A percentile compares a stretch with the other conserved stretches of the same genome.
Conservation (phyloP, 2,888 invertebrate species). For the Litoditis marina region DNA sequence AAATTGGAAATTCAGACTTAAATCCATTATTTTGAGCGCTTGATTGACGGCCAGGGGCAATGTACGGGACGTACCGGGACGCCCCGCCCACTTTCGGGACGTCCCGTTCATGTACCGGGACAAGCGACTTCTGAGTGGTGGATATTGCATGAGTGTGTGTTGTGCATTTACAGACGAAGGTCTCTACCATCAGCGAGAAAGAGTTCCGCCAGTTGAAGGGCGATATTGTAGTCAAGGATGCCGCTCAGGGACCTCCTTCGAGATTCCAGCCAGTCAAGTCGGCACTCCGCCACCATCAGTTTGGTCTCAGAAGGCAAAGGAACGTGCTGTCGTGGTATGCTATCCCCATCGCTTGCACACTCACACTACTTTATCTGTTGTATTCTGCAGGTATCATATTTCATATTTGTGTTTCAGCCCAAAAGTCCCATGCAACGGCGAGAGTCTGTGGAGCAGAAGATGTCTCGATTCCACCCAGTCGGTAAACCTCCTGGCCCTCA, state of each 20-base stretch:
- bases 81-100: too few relatives aligned
- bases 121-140: too few relatives aligned
- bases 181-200: conserved; percentile 46
- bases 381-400: conserved; percentile 2
- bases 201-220: conserved; percentile 44
- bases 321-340: conserved; percentile 55
- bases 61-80: too few relatives aligned
- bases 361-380: background rate
- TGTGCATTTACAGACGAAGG: conserved; percentile 32
- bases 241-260: conserved; percentile 29
- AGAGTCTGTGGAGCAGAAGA: conserved; percentile 52
- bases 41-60: too few relatives aligned
- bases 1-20: too few relatives aligned
- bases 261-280: conserved; percentile 30
- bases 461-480: conserved; percentile 86
- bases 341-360: too few relatives aligned
- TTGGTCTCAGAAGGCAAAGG: conserved; percentile 60
- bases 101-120: too few relatives aligned
- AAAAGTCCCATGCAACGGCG: conserved; percentile 59
- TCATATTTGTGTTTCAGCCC: conserved; percentile 46
- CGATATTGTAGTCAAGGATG: too few relatives aligned
- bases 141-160: conserved; percentile 18
- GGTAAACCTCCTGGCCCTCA: conserved; percentile 71
- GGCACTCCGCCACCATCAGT: conserved; percentile 43
- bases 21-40: too few relatives aligned